Evolutionary conservation across 2,888 invertebrate species (phyloP).

Genomic region (Camponotus fellah): DNA sequence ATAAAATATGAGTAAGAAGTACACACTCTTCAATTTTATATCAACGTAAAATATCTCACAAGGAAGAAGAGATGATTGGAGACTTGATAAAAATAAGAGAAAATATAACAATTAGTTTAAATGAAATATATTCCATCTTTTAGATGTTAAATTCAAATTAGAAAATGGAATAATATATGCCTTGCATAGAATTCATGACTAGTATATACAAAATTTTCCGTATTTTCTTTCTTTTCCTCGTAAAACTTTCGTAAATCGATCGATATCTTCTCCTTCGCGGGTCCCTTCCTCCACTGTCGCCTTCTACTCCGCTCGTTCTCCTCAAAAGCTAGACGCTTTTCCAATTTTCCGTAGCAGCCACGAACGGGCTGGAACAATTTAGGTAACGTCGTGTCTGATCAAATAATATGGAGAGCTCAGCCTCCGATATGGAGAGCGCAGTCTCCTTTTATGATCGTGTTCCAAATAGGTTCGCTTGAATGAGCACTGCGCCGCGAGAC

Average conservation of each 20-base stretch:
- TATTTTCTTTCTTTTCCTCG: conserved; percentile 15
- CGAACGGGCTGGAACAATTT: conserved; percentile 76
- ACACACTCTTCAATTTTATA: background rate
- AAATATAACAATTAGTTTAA: background rate
- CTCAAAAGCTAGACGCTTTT: conserved; percentile 69
- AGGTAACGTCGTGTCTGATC: conserved; percentile 76
- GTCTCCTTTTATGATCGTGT: conserved; percentile 73
- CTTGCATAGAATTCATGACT: conserved; percentile 13
- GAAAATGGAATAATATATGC: conserved; percentile 67
- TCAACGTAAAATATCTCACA: background rate
- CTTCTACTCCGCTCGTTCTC: conserved; percentile 55
- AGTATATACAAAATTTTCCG: conserved; percentile 9
- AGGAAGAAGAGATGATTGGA: background rate
- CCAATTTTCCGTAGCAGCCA: conserved; percentile 76
- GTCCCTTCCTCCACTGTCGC: conserved; percentile 51
- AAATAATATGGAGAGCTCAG: conserved; percentile 74
- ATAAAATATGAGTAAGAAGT: background rate
- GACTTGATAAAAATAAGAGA: background rate
- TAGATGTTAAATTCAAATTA: conserved; percentile 58
- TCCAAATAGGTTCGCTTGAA: conserved; percentile 74
- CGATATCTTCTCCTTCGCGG: conserved; percentile 62
- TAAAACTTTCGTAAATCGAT: conserved; percentile 62
- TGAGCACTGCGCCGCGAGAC: conserved; percentile 69
- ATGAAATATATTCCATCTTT: conserved; percentile 10
- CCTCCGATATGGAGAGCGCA: conserved; percentile 72